Evolutionary conservation across 2,888 invertebrate genomes (phyloP).

Genomic region (Lacanobia oleracea): DNA sequence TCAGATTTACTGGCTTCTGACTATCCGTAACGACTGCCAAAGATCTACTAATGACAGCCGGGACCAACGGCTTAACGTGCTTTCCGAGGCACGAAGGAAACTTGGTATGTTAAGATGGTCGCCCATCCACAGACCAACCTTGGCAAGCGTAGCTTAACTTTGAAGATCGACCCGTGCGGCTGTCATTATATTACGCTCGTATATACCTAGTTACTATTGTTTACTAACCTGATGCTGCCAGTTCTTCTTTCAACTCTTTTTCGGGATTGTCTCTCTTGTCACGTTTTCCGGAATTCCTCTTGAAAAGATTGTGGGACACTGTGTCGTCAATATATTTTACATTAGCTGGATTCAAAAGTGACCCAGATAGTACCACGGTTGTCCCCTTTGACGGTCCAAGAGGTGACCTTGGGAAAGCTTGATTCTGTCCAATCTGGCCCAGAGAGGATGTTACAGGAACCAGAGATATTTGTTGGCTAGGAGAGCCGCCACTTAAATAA

Average conservation of each 20-base stretch:
- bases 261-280: conserved; percentile 89
- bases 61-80: no score
- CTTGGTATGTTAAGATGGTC: no score
- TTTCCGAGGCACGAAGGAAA: no score
- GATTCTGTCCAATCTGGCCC: conserved; percentile 56
- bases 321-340: conserved; percentile 92
- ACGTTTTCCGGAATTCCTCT: conserved; percentile 85
- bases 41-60: no score
- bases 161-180: no score
- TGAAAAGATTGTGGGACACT: conserved; percentile 87
- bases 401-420: conserved; percentile 68
- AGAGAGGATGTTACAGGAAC: conserved; percentile 64
- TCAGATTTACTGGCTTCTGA: no score
- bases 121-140: no score
- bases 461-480: conserved; percentile 68
- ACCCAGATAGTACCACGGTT: conserved; percentile 82
- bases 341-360: conserved; percentile 90
- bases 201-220: background rate
- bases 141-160: no score
- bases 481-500: conserved; percentile 62
- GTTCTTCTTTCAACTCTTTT: conserved; percentile 80
- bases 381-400: conserved; percentile 80
- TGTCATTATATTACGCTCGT: no score
- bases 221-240: conserved; percentile 70
- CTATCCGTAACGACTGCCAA: no score